Evolutionary conservation across 2,888 invertebrate species (phyloP).

Genomic region (Lapara coniferarum): DNA sequence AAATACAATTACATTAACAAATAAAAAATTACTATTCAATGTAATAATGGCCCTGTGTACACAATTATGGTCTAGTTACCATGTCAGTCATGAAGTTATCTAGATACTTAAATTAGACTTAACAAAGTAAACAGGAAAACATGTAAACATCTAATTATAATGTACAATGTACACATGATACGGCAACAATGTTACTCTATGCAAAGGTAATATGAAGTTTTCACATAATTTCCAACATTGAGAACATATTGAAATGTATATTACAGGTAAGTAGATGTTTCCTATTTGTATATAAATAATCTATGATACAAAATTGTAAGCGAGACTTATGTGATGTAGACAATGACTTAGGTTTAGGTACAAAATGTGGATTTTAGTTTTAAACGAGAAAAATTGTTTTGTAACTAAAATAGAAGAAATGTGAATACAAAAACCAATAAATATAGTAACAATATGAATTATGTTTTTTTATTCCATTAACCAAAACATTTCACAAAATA

Average conservation of each 20-base stretch:
- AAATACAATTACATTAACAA: not conserved
- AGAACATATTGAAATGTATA: not conserved
- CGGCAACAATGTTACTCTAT: not conserved
- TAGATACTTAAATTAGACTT: not conserved
- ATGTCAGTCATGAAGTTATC: not conserved
- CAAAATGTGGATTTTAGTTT: conserved; percentile 74
- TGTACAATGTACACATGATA: not conserved
- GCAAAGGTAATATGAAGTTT: not conserved
- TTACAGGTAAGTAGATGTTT: conserved; percentile 28
- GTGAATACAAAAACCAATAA: conserved; percentile 81
- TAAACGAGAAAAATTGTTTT: conserved; percentile 74
- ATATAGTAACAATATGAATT: conserved; percentile 63
- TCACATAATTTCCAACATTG: not conserved
- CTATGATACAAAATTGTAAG: conserved; percentile 37
- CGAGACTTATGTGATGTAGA: conserved; percentile 67
- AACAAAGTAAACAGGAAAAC: not conserved
- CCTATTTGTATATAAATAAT: conserved; percentile 35
- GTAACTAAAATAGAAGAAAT: conserved; percentile 78
- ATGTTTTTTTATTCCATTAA: conserved; percentile 7
- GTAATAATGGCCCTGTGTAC: not conserved
- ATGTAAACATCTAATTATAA: not conserved
- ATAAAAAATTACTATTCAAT: not conserved
- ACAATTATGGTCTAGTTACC: not conserved
- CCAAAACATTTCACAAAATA: no score
- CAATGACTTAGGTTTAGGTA: conserved; percentile 80